Evolutionary conservation across 2,113 vertebrate species (phyloP).

Genomic region (Sinocyclocheilus rhinocerous): DNA sequence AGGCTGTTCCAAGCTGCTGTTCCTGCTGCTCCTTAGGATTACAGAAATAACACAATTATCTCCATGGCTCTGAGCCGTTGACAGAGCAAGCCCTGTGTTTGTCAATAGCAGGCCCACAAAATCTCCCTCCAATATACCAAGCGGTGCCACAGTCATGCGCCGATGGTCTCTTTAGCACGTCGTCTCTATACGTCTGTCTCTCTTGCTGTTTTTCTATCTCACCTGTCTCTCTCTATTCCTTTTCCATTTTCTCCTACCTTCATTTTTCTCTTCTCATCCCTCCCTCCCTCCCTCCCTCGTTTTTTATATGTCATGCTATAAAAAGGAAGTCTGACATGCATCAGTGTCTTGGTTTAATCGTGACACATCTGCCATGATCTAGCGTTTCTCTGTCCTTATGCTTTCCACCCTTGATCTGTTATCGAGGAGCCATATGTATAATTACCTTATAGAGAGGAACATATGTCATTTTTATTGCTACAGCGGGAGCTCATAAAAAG

Average conservation of each 20-base stretch:
- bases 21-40: conserved; percentile 59
- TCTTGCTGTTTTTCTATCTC: background rate
- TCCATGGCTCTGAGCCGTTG: conserved; percentile 58
- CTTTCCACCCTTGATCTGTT: conserved; percentile 23
- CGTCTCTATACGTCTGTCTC: background rate
- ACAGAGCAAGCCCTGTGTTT: conserved; percentile 60
- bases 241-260: background rate
- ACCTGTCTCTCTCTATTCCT: background rate
- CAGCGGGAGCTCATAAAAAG: conserved; percentile 8
- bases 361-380: conserved; percentile 33
- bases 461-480: conserved; percentile 41
- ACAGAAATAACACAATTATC: conserved; percentile 67
- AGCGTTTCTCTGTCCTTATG: conserved; percentile 21
- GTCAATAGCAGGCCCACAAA: conserved; percentile 47
- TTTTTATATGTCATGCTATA: background rate
- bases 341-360: conserved; percentile 26
- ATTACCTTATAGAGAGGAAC: conserved; percentile 27
- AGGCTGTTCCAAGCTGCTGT: conserved; percentile 54
- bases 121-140: conserved; percentile 33
- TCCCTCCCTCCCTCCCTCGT: background rate
- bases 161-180: conserved; percentile 14
- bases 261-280: background rate
- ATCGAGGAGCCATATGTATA: conserved; percentile 19
- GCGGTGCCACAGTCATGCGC: background rate
- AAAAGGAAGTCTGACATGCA: conserved; percentile 19